These are phyloP conservation scores for Cyanoramphus novaezelandiae DNA, from an alignment of 2,113 vertebrate genomes.

Conservation along the genomic window DNA sequence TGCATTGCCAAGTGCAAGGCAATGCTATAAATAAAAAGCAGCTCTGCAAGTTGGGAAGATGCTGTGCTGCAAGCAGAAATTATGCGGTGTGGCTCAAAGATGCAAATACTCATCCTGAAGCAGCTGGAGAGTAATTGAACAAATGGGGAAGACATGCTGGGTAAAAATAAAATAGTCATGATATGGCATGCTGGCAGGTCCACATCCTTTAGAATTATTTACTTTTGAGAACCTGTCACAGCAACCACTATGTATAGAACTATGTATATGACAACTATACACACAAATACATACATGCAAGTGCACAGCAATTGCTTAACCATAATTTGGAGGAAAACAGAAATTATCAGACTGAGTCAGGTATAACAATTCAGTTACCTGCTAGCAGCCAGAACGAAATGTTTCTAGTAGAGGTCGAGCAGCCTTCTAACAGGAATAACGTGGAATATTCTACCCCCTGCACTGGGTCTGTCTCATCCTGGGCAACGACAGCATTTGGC, in stretches of 20 bases:
- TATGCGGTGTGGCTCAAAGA: background rate
- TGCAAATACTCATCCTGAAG: background rate
- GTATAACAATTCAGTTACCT: background rate
- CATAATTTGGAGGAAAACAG: background rate
- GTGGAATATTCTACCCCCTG: background rate
- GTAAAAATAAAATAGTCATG: conserved; percentile 4
- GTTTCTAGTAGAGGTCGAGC: background rate
- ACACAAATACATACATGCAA: background rate
- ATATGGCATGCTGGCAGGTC: background rate
- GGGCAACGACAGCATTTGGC: background rate
- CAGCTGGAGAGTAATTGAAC: conserved; percentile 51
- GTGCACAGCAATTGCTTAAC: background rate
- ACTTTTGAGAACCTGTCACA: background rate
- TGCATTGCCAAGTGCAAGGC: background rate
- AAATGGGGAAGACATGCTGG: background rate
- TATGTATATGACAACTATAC: background rate
- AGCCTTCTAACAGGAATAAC: background rate
- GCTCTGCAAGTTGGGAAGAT: background rate
- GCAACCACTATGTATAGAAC: background rate
- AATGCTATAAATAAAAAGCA: background rate
- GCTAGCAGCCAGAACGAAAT: background rate
- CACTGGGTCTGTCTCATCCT: background rate
- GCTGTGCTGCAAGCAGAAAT: conserved; percentile 28
- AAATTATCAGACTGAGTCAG: background rate
- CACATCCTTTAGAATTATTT: background rate